A percentile compares a stretch with the other conserved stretches of the same genome.
These are phyloP conservation scores for Petrolisthes cinctipes DNA, from an alignment of 2,888 invertebrate genomes.

Conservation along the genomic window DNA sequence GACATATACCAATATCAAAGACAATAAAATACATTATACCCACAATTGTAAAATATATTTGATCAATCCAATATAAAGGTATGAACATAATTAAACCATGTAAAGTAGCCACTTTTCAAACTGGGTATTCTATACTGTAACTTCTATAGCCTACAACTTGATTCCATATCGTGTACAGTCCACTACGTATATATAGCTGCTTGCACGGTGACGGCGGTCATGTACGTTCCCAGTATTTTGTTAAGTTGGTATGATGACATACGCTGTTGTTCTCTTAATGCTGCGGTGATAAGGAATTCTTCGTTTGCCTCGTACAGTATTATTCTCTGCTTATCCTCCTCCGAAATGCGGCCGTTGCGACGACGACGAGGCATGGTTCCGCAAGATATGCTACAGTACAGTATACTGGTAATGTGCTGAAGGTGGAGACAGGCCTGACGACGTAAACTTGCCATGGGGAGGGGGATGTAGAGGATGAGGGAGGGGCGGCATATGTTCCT, in stretches of 20 bases:
- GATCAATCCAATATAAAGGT: too few species aligned
- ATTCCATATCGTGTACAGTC: not conserved
- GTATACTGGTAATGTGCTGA: not conserved
- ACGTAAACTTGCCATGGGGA: not conserved
- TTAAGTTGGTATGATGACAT: too few species aligned
- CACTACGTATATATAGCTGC: not conserved
- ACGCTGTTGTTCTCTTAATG: too few species aligned
- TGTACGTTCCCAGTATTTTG: not conserved
- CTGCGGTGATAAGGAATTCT: conserved; percentile 10
- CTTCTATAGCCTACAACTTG: not conserved
- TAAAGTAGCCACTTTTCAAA: not conserved
- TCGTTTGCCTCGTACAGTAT: conserved; percentile 16
- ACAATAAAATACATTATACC: too few species aligned
- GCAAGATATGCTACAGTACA: not conserved
- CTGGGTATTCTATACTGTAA: conserved; percentile 5
- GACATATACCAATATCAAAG: too few species aligned
- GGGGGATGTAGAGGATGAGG: not conserved
- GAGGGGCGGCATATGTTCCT: not conserved
- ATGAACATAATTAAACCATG: too few species aligned
- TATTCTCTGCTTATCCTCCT: conserved; percentile 6
- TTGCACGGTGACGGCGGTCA: not conserved
- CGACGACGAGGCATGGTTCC: conserved; percentile 4
- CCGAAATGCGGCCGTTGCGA: not conserved
- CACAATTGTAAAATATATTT: too few species aligned
- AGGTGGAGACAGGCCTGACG: not conserved